A percentile compares a stretch with the other conserved stretches of the same genome.
phyloP scores from a whole-genome alignment of 2,113 vertebrate species.

The Xiphophorus couchianus region DNA sequence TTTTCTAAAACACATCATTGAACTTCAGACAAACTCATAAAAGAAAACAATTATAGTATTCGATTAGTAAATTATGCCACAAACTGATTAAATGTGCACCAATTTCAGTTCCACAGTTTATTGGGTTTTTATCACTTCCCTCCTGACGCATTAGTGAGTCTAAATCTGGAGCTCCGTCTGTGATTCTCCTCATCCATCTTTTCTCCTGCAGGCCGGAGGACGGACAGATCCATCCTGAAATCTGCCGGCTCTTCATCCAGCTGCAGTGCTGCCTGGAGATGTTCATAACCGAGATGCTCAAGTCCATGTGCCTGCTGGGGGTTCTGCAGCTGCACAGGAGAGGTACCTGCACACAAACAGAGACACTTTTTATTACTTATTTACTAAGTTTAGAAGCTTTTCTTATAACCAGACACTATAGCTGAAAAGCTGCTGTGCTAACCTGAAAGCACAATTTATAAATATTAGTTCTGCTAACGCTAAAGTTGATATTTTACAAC shows the following conservation, averaged over 20 bases:
- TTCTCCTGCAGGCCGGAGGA: constrained; percentile 86
- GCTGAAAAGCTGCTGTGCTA: too few relatives aligned
- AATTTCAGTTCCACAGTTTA: background rate
- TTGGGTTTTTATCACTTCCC: background rate
- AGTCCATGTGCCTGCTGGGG: constrained; percentile 94
- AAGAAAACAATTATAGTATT: too few relatives aligned
- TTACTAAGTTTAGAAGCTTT: background rate
- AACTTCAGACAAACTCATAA: too few relatives aligned
- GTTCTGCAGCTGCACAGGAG: constrained; percentile 95
- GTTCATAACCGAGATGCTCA: constrained; percentile 98
- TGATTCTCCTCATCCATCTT: background rate
- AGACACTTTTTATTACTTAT: background rate
- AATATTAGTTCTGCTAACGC: too few relatives aligned
- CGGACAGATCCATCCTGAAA: constrained; percentile 96
- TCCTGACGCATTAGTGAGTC: background rate
- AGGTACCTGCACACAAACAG: constrained; percentile 76
- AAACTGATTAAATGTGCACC: too few relatives aligned
- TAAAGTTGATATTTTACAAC: too few relatives aligned
- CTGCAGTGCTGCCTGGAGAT: constrained; percentile 98
- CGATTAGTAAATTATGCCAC: too few relatives aligned
- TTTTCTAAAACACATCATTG: too few relatives aligned
- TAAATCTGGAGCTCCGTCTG: background rate
- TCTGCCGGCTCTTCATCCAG: constrained; percentile 96
- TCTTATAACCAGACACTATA: too few relatives aligned
- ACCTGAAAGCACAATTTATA: too few relatives aligned